phyloP scores from a whole-genome alignment of 2,888 invertebrate species.

The Andrena camellia region DNA sequence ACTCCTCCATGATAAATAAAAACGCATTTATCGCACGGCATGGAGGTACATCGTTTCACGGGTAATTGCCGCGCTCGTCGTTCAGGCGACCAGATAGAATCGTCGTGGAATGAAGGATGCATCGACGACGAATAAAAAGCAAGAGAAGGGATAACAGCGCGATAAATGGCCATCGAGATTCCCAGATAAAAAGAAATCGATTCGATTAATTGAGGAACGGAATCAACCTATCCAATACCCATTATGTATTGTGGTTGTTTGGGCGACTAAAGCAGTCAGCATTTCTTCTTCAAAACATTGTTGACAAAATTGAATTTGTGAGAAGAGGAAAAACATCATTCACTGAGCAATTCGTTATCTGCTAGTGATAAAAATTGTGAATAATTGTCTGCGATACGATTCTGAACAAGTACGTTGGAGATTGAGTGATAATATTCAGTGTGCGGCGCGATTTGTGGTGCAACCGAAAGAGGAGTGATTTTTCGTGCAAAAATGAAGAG shows the following conservation, averaged over 20 bases:
- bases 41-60: conserved; percentile 1
- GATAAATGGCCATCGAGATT: conserved; percentile 11
- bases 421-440: neutral
- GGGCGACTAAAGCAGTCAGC: too few species aligned
- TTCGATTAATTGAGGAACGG: neutral
- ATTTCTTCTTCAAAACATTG: neutral
- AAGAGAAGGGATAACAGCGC: neutral
- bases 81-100: neutral
- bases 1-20: neutral
- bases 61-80: conserved; percentile 11
- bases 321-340: too few species aligned
- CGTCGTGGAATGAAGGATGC: neutral
- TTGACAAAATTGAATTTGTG: too few species aligned
- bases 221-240: neutral
- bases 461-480: too few species aligned
- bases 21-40: conserved; percentile 7
- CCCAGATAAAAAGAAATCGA: neutral
- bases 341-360: too few species aligned
- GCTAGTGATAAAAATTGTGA: too few species aligned
- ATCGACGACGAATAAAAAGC: neutral
- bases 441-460: neutral
- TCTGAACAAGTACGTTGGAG: neutral
- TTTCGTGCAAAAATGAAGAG: too few species aligned
- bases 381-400: too few species aligned
- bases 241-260: neutral